phyloP scores from a whole-genome alignment of 2,888 invertebrate genomes.

The Meandrusa payeni region DNA sequence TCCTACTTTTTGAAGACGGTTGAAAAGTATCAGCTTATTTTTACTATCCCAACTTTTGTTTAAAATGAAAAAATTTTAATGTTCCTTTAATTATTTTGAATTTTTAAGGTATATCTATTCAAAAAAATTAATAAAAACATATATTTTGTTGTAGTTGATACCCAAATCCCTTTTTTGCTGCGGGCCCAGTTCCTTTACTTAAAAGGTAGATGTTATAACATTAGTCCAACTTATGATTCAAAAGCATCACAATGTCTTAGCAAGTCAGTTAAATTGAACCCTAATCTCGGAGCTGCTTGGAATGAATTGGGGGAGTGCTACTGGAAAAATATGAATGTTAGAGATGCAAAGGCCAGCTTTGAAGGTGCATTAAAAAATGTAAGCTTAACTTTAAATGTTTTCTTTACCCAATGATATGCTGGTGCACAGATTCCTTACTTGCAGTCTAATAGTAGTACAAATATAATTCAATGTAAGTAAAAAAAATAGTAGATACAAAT shows the following conservation, averaged over 20 bases:
- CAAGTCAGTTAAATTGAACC: slow-evolving; percentile 92
- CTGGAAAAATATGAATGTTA: slow-evolving; percentile 91
- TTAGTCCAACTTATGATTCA: slow-evolving; percentile 83
- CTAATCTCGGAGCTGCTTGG: slow-evolving; percentile 90
- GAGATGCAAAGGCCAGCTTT: slow-evolving; percentile 91
- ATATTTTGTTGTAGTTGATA: slow-evolving; percentile 39
- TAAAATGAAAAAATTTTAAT: too few species aligned
- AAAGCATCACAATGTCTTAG: slow-evolving; percentile 88
- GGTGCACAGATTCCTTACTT: too few species aligned
- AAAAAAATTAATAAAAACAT: too few species aligned
- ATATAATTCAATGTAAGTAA: too few species aligned
- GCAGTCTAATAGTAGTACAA: too few species aligned
- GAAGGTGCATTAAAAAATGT: slow-evolving; percentile 88
- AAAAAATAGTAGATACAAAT: too few species aligned
- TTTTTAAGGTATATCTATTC: background rate
- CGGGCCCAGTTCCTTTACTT: slow-evolving; percentile 84
- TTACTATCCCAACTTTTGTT: too few species aligned
- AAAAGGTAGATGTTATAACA: slow-evolving; percentile 88
- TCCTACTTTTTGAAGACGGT: too few species aligned
- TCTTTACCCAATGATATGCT: too few species aligned
- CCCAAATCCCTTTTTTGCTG: slow-evolving; percentile 49
- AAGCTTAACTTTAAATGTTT: too few species aligned
- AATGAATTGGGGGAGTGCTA: slow-evolving; percentile 94
- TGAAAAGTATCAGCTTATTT: too few species aligned
- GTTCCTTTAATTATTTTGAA: background rate